These are phyloP conservation scores for Drosophila baimaii DNA, from an alignment of 1,140 invertebrate genomes.

Conservation along the genomic window DNA sequence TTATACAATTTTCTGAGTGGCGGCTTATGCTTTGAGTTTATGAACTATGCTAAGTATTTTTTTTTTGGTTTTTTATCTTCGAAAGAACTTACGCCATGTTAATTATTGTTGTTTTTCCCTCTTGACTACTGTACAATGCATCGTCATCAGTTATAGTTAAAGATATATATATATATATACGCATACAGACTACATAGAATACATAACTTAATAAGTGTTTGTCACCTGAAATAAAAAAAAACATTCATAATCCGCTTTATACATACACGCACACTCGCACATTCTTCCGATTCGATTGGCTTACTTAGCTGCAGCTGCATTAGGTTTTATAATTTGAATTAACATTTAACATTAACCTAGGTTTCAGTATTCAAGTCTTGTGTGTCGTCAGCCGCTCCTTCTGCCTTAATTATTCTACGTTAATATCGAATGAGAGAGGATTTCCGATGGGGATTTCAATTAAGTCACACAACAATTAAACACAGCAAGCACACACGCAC, in stretches of 20 bases:
- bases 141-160: constrained; percentile 43
- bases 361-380: constrained; percentile 74
- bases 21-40: constrained; percentile 58
- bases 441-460: constrained; percentile 18
- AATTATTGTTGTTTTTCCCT: constrained; percentile 43
- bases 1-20: constrained; percentile 55
- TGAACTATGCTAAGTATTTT: constrained; percentile 52
- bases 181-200: constrained; percentile 53
- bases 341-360: constrained; percentile 67
- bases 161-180: constrained; percentile 23
- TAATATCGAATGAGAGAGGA: constrained; percentile 20
- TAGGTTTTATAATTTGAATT: constrained; percentile 48
- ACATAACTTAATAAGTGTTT: constrained; percentile 48
- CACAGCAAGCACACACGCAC: constrained; percentile 31
- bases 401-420: constrained; percentile 42
- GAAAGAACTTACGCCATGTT: constrained; percentile 44
- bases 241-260: constrained; percentile 55
- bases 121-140: constrained; percentile 57
- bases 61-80: constrained; percentile 21
- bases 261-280: constrained; percentile 43
- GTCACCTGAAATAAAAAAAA: constrained; percentile 55
- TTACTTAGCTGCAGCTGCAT: constrained; percentile 12
- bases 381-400: constrained; percentile 55
- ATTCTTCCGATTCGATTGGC: background rate
- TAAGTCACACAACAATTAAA: constrained; percentile 33